Evolutionary conservation across 2,113 vertebrate genomes (phyloP).

Genomic region (Lates calcarifer): DNA sequence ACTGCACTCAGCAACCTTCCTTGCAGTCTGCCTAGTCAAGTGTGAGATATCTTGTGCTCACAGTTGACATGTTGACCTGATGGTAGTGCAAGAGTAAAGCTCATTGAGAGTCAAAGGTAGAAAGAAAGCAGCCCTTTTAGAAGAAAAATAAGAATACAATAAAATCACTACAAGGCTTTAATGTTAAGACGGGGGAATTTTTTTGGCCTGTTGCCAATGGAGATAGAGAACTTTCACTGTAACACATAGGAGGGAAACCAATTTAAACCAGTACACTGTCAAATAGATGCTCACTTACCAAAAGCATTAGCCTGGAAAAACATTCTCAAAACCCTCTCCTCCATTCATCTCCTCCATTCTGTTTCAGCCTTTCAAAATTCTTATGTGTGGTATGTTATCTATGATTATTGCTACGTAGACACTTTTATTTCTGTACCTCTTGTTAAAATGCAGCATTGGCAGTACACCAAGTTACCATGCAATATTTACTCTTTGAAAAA

Average conservation of each 20-base stretch:
- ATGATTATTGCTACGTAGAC: not conserved
- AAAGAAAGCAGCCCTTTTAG: not conserved
- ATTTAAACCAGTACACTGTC: not conserved
- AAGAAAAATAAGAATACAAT: not conserved
- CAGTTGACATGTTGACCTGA: not conserved
- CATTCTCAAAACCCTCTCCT: not conserved
- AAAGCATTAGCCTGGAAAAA: not conserved
- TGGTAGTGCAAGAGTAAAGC: not conserved
- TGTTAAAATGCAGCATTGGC: constrained; percentile 6
- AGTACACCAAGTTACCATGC: not conserved
- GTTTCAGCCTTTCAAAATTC: not conserved
- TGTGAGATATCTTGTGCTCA: not conserved
- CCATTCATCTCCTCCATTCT: not conserved
- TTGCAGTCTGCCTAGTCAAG: not conserved
- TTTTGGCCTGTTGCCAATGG: not conserved
- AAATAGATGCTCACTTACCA: not conserved
- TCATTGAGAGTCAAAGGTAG: not conserved
- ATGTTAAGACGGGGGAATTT: not conserved
- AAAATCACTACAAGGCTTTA: not conserved
- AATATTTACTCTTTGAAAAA: constrained; percentile 42
- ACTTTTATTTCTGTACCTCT: constrained; percentile 1
- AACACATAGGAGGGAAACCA: not conserved
- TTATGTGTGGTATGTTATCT: not conserved
- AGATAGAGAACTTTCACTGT: not conserved
- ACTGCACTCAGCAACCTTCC: not conserved